Evolutionary conservation across 2,888 invertebrate species (phyloP), one percentile per base, ranked within the genome.

Genomic region (Dynastes maya): DNA sequence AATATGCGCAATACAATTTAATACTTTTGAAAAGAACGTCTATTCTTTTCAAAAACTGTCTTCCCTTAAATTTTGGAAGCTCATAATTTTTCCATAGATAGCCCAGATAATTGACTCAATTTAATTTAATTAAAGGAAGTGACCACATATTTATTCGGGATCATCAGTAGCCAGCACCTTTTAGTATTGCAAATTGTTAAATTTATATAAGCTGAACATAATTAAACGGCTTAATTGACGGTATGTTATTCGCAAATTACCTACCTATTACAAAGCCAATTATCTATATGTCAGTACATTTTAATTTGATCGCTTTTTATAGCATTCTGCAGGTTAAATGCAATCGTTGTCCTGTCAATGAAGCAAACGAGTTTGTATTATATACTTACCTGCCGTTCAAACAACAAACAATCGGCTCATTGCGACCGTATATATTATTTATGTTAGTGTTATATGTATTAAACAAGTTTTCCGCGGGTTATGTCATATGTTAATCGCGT

Each of bases 401-500:
- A 11, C 45, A 45, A 55, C 16, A 55, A 71, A 71, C 32, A 37
- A 55, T 71, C 53, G 16, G 8, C 32, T 37, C 13, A 37, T 40
- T 58, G 65, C 65, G 65, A 40, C 51, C 16, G 58, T 22, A 22
- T 9, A 58, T 58, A 58, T 58, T 72, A 58, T 72, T 72, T 72
- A 29, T 58, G 58, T 37, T 58, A 58, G 58, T 58, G 71, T 58
- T 55, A 55, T 55, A 58, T 8, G 22, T 22, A 55, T 37, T 53
- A 16, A 72, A 72, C 37, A 58, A 37, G 58, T 58, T 16, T 72
- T 72, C 22, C 51, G 55, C 51, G 29, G 37, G 58, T 58, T 58
- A 72, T 55, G 40, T 72, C 58, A 72, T 37, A 72, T 72, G 72
- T 72, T 72, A 53, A 58, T 58, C 58, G 55, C 22, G n/a, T 8